Evolutionary conservation across 2,888 invertebrate species (phyloP).

Genomic region (Neuroscelio doddi): DNA sequence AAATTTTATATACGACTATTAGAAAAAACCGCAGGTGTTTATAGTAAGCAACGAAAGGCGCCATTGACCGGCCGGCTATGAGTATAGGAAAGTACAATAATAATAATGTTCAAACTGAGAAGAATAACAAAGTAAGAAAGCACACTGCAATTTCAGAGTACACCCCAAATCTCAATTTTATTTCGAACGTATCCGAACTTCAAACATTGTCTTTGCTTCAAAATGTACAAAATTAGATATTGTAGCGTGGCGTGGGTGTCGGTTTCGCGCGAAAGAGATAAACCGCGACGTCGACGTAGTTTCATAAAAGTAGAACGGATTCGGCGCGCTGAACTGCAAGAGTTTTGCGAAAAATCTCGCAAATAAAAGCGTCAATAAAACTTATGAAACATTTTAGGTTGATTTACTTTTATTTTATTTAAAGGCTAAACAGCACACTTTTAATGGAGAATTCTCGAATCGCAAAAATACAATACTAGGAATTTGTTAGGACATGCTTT

Average conservation of each 20-base stretch:
- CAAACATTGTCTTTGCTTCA: background rate
- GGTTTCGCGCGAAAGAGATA: conserved; percentile 1
- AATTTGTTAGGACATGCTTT: no score
- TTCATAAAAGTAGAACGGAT: background rate
- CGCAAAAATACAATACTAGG: conserved; percentile 3
- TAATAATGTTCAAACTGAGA: background rate
- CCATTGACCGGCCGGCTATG: conserved; percentile 64
- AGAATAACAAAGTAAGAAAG: background rate
- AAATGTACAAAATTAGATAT: background rate
- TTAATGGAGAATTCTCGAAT: no score
- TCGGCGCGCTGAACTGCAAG: background rate
- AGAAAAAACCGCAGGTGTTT: no score
- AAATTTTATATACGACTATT: no score
- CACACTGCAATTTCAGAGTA: conserved; percentile 8
- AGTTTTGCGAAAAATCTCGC: no score
- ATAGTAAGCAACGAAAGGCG: conserved; percentile 46
- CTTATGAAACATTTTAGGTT: no score
- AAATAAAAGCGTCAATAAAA: no score
- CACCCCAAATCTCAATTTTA: background rate
- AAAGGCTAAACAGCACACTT: no score
- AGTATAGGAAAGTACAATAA: conserved; percentile 10
- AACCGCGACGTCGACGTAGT: background rate
- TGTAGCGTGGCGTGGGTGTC: conserved; percentile 11
- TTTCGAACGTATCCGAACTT: background rate
- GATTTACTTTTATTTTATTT: no score